Evolutionary conservation across 2,797 vertebrate species (phyloP).

Genomic region (Poeciliopsis presidionis): DNA sequence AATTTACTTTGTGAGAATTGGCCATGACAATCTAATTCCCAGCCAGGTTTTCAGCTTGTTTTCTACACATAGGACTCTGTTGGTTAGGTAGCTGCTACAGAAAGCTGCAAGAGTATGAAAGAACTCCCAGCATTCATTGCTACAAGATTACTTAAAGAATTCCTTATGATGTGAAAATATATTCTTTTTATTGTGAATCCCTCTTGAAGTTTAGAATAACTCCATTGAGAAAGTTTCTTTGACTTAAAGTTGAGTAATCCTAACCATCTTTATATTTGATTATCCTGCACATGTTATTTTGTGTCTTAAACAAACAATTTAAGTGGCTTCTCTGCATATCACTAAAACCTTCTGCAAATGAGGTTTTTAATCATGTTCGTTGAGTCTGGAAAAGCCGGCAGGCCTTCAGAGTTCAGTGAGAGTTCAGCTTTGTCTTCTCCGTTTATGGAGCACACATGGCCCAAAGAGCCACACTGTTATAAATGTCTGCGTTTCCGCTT

Average conservation of each 20-base stretch:
- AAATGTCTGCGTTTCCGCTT: slow-evolving; percentile 15
- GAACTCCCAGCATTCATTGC: neutral
- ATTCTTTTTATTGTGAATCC: neutral
- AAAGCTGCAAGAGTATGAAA: neutral
- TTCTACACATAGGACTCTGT: neutral
- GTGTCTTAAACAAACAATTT: slow-evolving; percentile 3
- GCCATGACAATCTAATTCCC: neutral
- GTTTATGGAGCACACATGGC: slow-evolving; percentile 32
- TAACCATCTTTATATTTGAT: neutral
- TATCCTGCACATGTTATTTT: neutral
- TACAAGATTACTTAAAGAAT: neutral
- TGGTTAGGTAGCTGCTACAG: neutral
- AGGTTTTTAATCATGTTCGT: slow-evolving; percentile 18
- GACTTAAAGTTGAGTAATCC: neutral
- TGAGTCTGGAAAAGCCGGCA: slow-evolving; percentile 18
- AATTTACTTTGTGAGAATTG: neutral
- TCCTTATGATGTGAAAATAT: neutral
- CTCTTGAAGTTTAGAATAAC: neutral
- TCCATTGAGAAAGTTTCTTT: neutral
- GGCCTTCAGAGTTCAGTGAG: slow-evolving; percentile 34
- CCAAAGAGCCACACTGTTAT: slow-evolving; percentile 7
- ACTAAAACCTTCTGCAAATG: slow-evolving; percentile 4
- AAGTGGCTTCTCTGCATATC: slow-evolving; percentile 3
- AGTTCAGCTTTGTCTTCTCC: slow-evolving; percentile 30
- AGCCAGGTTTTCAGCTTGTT: neutral